These are phyloP conservation scores for Scalopus aquaticus DNA, from an alignment of 2,113 vertebrate genomes.

Conservation along the genomic window DNA sequence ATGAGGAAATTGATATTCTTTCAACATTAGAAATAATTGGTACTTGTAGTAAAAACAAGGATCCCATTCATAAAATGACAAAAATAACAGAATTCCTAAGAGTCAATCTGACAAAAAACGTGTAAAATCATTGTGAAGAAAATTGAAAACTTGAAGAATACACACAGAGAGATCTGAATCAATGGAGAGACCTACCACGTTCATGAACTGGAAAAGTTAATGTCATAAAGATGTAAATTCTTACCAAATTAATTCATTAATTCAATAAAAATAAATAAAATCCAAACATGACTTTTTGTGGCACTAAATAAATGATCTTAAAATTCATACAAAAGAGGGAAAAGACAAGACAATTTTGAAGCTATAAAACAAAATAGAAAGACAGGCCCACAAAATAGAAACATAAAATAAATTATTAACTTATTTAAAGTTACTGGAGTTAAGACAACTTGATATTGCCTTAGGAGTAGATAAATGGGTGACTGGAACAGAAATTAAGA, in stretches of 20 bases:
- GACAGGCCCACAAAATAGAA: neutral
- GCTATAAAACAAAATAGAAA: neutral
- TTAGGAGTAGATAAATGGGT: neutral
- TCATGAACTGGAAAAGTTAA: neutral
- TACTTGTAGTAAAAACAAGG: neutral
- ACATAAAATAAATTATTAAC: neutral
- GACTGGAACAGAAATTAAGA: neutral
- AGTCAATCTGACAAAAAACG: neutral
- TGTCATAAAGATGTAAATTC: conserved; percentile 29
- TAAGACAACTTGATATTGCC: neutral
- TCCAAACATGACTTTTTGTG: neutral
- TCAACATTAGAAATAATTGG: conserved; percentile 19
- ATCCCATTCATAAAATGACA: neutral
- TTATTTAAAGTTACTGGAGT: neutral
- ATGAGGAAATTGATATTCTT: neutral
- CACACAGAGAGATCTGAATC: neutral
- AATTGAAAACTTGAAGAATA: neutral
- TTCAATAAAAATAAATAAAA: conserved; percentile 30
- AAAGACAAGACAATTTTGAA: neutral
- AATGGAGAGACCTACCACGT: neutral
- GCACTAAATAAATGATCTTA: neutral
- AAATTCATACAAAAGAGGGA: neutral
- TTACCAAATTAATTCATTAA: neutral
- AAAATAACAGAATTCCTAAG: conserved; percentile 1
- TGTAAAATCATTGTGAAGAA: conserved; percentile 3